phyloP scores from a whole-genome alignment of 2,797 vertebrate genomes.

The Remorina albescens region DNA sequence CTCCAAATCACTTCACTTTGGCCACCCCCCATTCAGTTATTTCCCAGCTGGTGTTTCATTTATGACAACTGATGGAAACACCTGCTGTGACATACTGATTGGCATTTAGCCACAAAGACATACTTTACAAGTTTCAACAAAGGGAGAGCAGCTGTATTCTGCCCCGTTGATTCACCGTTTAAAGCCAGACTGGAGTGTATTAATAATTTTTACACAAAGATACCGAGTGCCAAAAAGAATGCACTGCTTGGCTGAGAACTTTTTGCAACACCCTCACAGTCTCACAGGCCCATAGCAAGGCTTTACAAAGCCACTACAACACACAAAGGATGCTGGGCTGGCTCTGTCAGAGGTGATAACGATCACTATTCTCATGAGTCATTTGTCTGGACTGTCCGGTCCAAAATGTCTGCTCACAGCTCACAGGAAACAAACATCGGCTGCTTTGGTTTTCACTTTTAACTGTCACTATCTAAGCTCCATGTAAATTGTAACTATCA shows the following conservation, averaged over 20 bases:
- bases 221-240: not conserved
- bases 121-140: not conserved
- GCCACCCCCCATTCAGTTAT: not conserved
- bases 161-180: not conserved
- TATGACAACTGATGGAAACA: not conserved
- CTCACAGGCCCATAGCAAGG: not conserved
- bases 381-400: conserved; percentile 48
- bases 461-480: no score
- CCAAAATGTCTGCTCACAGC: conserved; percentile 22
- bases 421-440: conserved; percentile 58
- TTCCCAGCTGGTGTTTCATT: not conserved
- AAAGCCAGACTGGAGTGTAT: not conserved
- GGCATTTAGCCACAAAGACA: not conserved
- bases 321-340: conserved; percentile 35
- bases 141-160: not conserved
- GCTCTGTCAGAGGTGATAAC: conserved; percentile 44
- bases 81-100: not conserved
- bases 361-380: conserved; percentile 66
- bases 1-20: not conserved
- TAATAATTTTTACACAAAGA: not conserved
- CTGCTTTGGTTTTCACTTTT: conserved; percentile 34
- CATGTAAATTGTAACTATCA: conserved; percentile 1
- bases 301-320: conserved; percentile 21
- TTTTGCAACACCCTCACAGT: not conserved
- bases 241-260: not conserved